Conservation (phyloP, 2,797 vertebrate genomes). For the Lateolabrax maculatus region DNA sequence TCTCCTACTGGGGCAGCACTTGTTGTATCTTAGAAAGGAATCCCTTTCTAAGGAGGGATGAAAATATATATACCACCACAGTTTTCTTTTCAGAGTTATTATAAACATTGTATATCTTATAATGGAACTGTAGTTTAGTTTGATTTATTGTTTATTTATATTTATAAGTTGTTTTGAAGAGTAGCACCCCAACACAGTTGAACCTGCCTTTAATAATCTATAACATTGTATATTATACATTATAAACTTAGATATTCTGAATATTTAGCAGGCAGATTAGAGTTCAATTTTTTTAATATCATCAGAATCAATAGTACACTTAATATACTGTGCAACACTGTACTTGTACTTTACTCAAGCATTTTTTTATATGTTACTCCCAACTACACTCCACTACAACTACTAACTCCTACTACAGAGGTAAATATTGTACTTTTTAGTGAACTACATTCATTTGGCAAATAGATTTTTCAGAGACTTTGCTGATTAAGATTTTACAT, state of each 20-base stretch:
- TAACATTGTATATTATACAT: background rate
- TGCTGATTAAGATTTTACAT: background rate
- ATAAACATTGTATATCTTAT: background rate
- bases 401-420: no score
- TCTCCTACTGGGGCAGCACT: background rate
- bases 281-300: background rate
- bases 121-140: background rate
- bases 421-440: background rate
- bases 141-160: no score
- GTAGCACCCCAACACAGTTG: background rate
- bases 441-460: background rate
- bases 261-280: no score
- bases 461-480: no score
- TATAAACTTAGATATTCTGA: background rate
- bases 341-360: background rate
- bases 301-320: background rate
- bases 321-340: no score
- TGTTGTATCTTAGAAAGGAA: slow-evolving; percentile 14
- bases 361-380: background rate
- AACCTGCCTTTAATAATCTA: background rate
- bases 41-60: background rate
- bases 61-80: slow-evolving; percentile 16
- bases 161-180: background rate
- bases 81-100: background rate
- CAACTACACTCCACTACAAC: background rate